phyloP scores from a whole-genome alignment of 2,113 vertebrate species.

The Mandrillus leucophaeus region DNA sequence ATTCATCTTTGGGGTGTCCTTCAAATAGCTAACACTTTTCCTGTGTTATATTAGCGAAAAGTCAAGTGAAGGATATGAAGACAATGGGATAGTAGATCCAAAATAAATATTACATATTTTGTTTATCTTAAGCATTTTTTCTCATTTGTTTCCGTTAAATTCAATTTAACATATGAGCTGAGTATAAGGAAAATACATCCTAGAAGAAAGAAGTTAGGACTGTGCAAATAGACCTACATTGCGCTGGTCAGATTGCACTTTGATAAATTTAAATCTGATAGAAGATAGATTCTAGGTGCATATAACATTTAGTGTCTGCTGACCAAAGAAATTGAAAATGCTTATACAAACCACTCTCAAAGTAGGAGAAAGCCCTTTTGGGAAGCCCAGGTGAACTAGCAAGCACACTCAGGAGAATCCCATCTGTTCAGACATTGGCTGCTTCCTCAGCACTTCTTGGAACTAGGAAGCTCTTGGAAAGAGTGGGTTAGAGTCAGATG shows the following conservation, averaged over 20 bases:
- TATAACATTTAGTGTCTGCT: background rate
- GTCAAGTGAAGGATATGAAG: background rate
- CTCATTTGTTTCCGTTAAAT: background rate
- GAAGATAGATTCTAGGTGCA: background rate
- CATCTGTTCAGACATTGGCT: background rate
- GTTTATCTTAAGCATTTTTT: background rate
- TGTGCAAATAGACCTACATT: background rate
- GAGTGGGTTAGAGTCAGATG: background rate
- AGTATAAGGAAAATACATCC: background rate
- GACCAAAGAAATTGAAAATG: constrained; percentile 10
- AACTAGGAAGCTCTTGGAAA: background rate
- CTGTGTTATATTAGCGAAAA: background rate
- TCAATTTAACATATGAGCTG: background rate
- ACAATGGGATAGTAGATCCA: background rate
- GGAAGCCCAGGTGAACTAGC: constrained; percentile 1
- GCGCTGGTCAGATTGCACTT: background rate
- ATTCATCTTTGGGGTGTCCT: background rate
- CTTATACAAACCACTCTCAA: background rate
- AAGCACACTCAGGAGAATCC: background rate
- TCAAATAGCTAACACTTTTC: background rate
- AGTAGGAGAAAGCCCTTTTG: background rate
- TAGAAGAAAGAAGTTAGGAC: background rate
- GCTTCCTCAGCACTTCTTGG: background rate
- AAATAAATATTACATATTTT: background rate
- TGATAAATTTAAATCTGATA: constrained; percentile 8